Base-by-base conservation (phyloP, 2,888 invertebrate genomes). In the Frankliniella fusca region DNA sequence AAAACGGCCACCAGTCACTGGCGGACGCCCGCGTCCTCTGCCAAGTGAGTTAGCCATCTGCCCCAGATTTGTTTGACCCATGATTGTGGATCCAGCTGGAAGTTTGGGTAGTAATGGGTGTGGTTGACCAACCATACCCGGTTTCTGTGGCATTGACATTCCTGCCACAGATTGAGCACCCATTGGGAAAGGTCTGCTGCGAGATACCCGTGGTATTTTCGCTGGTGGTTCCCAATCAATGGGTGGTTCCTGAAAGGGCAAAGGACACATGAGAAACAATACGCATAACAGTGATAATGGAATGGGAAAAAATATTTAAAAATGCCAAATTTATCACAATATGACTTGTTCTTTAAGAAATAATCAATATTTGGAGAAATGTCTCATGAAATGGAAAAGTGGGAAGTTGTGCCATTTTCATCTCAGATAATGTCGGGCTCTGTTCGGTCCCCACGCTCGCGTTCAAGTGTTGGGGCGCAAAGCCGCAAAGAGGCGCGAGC, bases 211-310 rank as follows among this genome's bases (percentile, higher is more conserved):
- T 84, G 96, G 95, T 89, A 97, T 96, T 89, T 97, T 97, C 8
- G 97, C 97, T 0, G 97, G 97, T 1, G 96, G 96, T 87, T 97
- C 97, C 95, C 96, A 97, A 87, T 97, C 97, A 1, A 93, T 89
- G 0, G 97, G 95, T 9, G 97, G 97, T 85, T 94, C 93, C 85
- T 90, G 50, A n/a, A 84, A 81, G 12, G 18, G 81, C 48, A 23
- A 81, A 3, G 11, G 48, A 81, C 10, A 61, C 11, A 18, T 81
- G 12, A 82, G n/a, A n/a, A n/a, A 48, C 1, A 81, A 80, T 80
- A 3, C 2, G 15, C 23, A 38, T 80, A 38, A 80, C 15, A 80
- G 80, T 9, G 2, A 27, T 12, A 10, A 9, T 80, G 0, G 48
- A 48, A 23, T 48, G 38, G 23, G 15, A 80, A 28, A 48, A 48